phyloP scores from a whole-genome alignment of 2,888 invertebrate species.

The Sepiola atlantica region DNA sequence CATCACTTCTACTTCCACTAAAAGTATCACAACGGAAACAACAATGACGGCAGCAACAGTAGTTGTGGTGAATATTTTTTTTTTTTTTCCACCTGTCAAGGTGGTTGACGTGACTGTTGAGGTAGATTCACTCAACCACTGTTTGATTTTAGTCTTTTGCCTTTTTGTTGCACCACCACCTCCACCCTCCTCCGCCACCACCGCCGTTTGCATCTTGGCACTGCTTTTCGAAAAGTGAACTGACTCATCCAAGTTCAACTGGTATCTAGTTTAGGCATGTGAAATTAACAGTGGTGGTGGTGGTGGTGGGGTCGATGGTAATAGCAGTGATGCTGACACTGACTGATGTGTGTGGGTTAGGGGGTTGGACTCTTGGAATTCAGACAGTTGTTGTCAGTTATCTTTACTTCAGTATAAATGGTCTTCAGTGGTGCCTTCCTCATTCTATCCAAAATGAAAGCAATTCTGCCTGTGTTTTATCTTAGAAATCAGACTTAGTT shows the following conservation, averaged over 20 bases:
- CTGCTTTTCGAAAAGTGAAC: not conserved
- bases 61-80: not conserved
- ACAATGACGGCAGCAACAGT: not conserved
- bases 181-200: not conserved
- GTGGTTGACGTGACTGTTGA: not conserved
- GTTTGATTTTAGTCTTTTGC: not conserved
- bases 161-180: too few relatives aligned
- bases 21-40: not conserved
- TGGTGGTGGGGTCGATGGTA: not conserved
- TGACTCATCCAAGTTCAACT: not conserved
- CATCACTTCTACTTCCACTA: not conserved
- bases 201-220: not conserved
- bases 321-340: not conserved
- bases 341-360: not conserved
- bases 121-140: not conserved
- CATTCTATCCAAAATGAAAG: constrained; percentile 6
- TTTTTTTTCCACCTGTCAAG: too few relatives aligned
- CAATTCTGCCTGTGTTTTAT: constrained; percentile 32
- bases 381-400: not conserved
- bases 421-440: not conserved
- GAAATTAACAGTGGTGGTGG: not conserved
- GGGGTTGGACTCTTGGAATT: not conserved
- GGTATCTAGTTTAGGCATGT: not conserved
- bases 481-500: not conserved
- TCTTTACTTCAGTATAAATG: not conserved